Evolutionary conservation across 2,797 vertebrate species (phyloP).

Genomic region (Galago senegalensis): DNA sequence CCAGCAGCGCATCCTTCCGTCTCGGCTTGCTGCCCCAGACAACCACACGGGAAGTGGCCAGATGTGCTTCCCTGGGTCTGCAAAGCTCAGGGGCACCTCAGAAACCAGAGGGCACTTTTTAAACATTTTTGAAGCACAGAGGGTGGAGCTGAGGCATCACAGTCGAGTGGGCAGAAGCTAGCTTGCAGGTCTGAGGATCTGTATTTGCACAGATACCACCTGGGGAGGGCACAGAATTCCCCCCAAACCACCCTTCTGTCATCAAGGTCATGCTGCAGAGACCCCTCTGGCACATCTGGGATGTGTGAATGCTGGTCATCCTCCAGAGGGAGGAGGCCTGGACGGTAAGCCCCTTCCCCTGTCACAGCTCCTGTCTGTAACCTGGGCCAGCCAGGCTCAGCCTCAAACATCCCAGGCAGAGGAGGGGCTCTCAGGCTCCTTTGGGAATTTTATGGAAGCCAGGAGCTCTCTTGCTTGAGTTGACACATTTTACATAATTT

Average conservation of each 20-base stretch:
- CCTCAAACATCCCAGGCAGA: background rate
- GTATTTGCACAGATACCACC: background rate
- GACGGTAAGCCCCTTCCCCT: background rate
- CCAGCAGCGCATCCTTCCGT: background rate
- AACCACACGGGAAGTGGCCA: background rate
- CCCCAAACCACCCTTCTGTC: too few species aligned
- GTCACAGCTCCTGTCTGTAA: background rate
- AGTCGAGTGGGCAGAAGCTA: background rate
- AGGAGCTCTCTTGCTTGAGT: background rate
- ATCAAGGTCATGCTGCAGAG: accelerated
- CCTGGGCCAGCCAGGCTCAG: accelerated
- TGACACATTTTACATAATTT: background rate
- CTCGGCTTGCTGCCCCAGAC: background rate
- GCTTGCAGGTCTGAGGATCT: background rate
- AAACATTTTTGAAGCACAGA: background rate
- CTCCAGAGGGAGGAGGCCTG: accelerated
- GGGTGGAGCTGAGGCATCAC: background rate
- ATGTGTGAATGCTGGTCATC: accelerated
- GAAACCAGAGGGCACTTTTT: background rate
- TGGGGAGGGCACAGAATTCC: too few species aligned
- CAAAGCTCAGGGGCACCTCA: background rate
- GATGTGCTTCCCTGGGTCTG: background rate
- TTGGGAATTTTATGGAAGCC: background rate
- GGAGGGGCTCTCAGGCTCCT: background rate
- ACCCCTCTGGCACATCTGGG: accelerated